Evolutionary conservation across 1,140 invertebrate genomes (phyloP).

Genomic region (Venturia canescens): DNA sequence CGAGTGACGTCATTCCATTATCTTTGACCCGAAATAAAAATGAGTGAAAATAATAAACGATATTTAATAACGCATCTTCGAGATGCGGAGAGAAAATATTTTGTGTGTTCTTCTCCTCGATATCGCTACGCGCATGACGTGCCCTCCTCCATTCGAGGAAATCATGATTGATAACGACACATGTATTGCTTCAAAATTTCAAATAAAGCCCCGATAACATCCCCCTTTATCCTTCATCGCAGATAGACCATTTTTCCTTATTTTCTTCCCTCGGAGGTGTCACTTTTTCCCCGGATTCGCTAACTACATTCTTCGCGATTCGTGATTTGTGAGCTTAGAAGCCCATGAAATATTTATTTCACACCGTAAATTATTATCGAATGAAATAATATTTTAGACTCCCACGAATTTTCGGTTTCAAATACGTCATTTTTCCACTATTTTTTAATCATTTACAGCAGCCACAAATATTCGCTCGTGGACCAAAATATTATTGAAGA

Average conservation of each 20-base stretch:
- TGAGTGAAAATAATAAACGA: slow-evolving; percentile 52
- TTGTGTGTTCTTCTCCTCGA: background rate
- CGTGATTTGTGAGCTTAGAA: too few species aligned
- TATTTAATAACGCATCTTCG: slow-evolving; percentile 52
- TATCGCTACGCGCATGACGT: background rate
- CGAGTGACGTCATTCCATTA: slow-evolving; percentile 54
- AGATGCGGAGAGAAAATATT: slow-evolving; percentile 4
- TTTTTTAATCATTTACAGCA: too few species aligned
- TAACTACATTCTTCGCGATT: background rate
- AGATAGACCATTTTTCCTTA: background rate
- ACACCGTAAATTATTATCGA: too few species aligned
- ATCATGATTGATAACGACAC: background rate
- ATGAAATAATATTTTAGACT: too few species aligned
- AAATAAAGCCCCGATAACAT: background rate
- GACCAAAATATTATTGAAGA: too few species aligned
- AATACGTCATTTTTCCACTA: too few species aligned
- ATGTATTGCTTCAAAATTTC: background rate
- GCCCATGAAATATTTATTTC: too few species aligned
- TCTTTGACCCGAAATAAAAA: slow-evolving; percentile 58
- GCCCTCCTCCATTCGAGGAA: background rate
- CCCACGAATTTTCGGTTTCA: too few species aligned
- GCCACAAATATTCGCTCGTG: too few species aligned
- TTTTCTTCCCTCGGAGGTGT: background rate
- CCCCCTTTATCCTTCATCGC: slow-evolving; percentile 7
- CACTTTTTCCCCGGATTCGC: background rate